Evolutionary conservation across 2,113 vertebrate species (phyloP).

Genomic region (Puffinus mauretanicus): DNA sequence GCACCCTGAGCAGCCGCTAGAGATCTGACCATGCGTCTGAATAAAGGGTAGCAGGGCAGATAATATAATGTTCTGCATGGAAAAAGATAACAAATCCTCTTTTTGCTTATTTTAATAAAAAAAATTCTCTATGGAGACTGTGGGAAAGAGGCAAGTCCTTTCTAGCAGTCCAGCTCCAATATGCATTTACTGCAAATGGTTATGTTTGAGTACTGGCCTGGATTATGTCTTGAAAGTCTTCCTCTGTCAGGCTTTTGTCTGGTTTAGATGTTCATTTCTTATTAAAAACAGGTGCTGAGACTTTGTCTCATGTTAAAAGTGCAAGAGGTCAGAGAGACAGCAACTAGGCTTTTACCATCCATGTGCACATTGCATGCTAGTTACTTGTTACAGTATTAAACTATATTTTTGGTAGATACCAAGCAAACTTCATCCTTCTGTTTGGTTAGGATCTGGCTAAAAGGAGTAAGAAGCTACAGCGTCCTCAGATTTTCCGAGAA

Average conservation of each 20-base stretch:
- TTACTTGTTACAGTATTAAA: neutral
- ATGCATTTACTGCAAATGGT: neutral
- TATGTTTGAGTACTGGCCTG: neutral
- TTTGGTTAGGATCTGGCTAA: neutral
- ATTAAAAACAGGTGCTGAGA: neutral
- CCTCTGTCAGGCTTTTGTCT: neutral
- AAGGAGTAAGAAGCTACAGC: neutral
- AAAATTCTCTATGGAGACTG: neutral
- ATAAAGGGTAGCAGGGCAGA: neutral
- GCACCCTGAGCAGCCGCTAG: neutral
- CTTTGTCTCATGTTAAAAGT: neutral
- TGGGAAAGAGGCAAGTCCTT: neutral
- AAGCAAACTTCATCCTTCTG: neutral
- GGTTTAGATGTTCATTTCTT: neutral
- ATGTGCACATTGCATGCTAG: accelerated
- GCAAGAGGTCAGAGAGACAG: neutral
- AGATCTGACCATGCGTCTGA: neutral
- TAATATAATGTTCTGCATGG: neutral
- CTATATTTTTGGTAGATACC: neutral
- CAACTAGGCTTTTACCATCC: neutral
- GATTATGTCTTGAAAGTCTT: neutral
- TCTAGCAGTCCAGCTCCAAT: neutral
- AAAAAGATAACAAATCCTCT: neutral
- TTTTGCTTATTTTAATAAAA: neutral
- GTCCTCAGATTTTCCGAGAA: neutral